Evolutionary conservation across 92 coral and sea anemone genomes (phyloP).

Genomic region (Phenganax marumi): DNA sequence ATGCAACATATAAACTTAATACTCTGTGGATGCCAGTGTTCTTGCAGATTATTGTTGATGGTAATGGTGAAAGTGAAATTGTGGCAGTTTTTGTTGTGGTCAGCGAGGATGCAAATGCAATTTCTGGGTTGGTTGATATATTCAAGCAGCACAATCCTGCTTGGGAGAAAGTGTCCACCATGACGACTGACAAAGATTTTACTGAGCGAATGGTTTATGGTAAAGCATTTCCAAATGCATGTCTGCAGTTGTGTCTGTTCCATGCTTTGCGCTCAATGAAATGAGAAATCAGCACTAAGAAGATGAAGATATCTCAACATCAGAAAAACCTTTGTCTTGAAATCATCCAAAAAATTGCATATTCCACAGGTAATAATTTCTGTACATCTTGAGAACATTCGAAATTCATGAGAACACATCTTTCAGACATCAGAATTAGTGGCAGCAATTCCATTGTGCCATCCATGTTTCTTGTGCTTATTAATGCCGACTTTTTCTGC

Average conservation of each 20-base stretch:
- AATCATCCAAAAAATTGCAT: slow-evolving; percentile 5
- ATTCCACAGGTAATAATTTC: neutral
- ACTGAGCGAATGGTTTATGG: slow-evolving; percentile 25
- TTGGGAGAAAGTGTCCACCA: slow-evolving; percentile 42
- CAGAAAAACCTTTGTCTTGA: neutral
- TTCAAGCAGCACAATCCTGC: slow-evolving; percentile 37
- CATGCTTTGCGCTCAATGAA: slow-evolving; percentile 37
- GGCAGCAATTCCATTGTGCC: too few species aligned
- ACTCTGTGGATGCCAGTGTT: slow-evolving; percentile 46
- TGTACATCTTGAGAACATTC: neutral
- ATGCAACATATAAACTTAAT: slow-evolving; percentile 50
- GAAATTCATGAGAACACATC: neutral
- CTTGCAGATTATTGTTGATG: slow-evolving; percentile 43
- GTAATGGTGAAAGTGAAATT: slow-evolving; percentile 54
- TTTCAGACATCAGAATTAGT: too few species aligned
- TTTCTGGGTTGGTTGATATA: slow-evolving; percentile 11
- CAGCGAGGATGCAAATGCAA: slow-evolving; percentile 31
- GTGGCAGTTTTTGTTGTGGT: slow-evolving; percentile 33
- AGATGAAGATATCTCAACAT: slow-evolving; percentile 45
- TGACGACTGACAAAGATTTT: slow-evolving; percentile 53
- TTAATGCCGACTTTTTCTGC: neutral
- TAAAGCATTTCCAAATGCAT: slow-evolving; percentile 47
- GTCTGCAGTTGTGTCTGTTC: slow-evolving; percentile 42
- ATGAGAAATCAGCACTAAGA: slow-evolving; percentile 41
- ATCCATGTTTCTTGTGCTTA: too few species aligned